Percentiles rank a stretch among this genome's conserved stretches.
Evolutionary conservation across 2,888 invertebrate genomes (phyloP).

Genomic region (Invenusta paracnida): DNA sequence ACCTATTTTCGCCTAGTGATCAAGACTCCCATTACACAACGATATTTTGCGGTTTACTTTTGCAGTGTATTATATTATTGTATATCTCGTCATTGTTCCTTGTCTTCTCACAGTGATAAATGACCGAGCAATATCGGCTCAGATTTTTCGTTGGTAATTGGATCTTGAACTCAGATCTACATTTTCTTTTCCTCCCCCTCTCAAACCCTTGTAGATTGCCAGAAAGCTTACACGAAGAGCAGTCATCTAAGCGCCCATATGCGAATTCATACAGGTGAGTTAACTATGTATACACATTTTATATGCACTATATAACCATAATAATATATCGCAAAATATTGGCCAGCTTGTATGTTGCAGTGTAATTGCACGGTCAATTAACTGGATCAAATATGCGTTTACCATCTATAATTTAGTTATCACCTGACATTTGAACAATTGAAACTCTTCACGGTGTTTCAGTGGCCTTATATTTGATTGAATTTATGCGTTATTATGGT

Average conservation of each 20-base stretch:
- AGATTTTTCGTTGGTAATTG: conserved; percentile 8
- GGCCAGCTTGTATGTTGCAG: too few relatives aligned
- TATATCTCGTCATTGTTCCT: too few relatives aligned
- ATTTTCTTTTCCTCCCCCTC: neutral
- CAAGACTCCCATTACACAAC: neutral
- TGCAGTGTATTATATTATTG: too few relatives aligned
- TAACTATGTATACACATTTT: too few relatives aligned
- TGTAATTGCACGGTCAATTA: neutral
- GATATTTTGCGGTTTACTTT: neutral
- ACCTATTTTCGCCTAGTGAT: neutral
- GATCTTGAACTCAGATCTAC: neutral
- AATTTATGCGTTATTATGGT: too few relatives aligned
- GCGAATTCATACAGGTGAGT: conserved; percentile 89
- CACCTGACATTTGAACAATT: neutral
- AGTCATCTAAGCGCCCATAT: conserved; percentile 95
- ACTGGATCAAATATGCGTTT: too few relatives aligned
- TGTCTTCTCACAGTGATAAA: neutral
- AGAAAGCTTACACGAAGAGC: conserved; percentile 94
- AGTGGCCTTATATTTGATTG: too few relatives aligned
- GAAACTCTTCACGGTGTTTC: too few relatives aligned
- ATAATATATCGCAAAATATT: too few relatives aligned
- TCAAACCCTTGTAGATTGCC: conserved; percentile 72
- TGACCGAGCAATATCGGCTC: neutral
- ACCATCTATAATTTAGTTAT: neutral
- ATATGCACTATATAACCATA: too few relatives aligned